Evolutionary conservation across 2,888 invertebrate species (phyloP), one percentile per base, ranked within the genome.

Genomic region (Eudemis profundana): DNA sequence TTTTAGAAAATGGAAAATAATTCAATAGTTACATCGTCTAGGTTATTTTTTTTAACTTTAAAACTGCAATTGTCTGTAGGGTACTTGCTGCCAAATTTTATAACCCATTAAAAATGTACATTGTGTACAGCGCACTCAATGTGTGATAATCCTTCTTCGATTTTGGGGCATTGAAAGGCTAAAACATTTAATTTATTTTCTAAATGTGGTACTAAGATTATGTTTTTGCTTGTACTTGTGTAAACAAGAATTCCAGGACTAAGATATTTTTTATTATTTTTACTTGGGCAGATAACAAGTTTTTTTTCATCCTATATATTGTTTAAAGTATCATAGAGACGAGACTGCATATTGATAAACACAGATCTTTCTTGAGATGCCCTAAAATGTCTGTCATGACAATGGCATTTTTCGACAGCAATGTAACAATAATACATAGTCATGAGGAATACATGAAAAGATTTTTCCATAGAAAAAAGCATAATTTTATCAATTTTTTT

Each of bases 151-250:
- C 14, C 40, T 29, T 27, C 27, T 12, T 3, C 38, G 40, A 23
- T 0, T 27, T 40, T 10, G 12, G 38, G 21, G 10, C 4, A 4
- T 56, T 54, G 8, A 29, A 29, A 17, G 12, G 12, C 14, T 36
- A 36, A 50, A 40, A 27, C 10, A 21, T 19, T 8, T 10, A 1
- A 29, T 8, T 47, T 53, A 38, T 53, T 60, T 65, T 65, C 64
- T 60, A 47, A 10, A 46, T 60, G 29, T 65, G 60, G 65, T 60
- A 60, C 46, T 47, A 42, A 19, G 42, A 50, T 23, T 40, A 40
- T 53, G 38, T 60, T 60, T 51, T 46, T 36, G 51, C 60, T 60
- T 53, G 60, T 46, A 53, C 44, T 46, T 53, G 19, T 65, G 29
- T 59, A 36, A 46, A 50, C 57, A 65, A 46, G 44, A 46, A 29